Conservation (phyloP, 2,888 invertebrate species). For the Nephrotoma appendiculata region DNA sequence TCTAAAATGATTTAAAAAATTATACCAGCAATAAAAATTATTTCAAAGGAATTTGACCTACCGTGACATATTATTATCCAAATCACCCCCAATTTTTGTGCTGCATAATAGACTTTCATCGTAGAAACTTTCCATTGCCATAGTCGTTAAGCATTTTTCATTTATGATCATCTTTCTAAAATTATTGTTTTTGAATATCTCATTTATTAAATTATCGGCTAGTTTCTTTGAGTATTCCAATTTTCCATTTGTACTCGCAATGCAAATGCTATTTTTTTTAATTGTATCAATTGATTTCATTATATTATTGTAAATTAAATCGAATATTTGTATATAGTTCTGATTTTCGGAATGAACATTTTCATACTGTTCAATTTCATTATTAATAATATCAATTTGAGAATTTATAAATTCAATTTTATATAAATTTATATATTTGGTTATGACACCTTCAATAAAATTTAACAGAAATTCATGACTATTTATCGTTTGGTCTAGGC, state of each 20-base stretch:
- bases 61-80: background rate
- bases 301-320: background rate
- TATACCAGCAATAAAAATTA: too few relatives aligned
- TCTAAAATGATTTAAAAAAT: background rate
- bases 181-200: background rate
- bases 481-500: background rate
- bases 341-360: background rate
- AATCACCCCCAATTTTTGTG: background rate
- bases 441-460: background rate
- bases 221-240: background rate
- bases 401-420: background rate
- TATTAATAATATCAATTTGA: background rate
- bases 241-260: background rate
- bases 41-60: background rate
- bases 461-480: background rate
- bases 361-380: background rate
- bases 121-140: background rate
- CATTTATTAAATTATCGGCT: background rate
- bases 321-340: background rate
- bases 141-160: background rate
- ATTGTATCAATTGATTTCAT: background rate
- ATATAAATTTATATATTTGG: background rate
- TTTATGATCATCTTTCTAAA: background rate
- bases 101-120: background rate
- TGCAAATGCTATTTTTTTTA: background rate